phyloP scores from a whole-genome alignment of 1,140 invertebrate species.

The Saxidomus purpurata region DNA sequence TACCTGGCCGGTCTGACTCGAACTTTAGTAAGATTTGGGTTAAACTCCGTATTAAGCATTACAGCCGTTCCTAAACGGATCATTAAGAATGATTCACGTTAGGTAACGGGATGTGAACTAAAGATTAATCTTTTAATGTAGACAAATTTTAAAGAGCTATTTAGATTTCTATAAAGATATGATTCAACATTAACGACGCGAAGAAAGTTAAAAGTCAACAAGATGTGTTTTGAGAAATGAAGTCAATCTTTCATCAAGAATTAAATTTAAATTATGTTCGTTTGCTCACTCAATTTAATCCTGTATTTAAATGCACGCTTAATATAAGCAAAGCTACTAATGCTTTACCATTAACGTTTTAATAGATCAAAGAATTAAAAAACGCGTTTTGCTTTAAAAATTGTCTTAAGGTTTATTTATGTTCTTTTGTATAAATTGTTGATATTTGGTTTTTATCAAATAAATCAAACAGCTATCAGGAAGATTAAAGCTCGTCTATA shows the following conservation, averaged over 20 bases:
- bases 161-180: neutral
- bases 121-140: neutral
- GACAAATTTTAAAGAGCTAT: neutral
- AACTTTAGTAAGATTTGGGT: no score
- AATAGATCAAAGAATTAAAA: neutral
- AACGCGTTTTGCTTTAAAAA: neutral
- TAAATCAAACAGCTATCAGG: constrained; percentile 8
- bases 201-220: neutral
- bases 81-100: no score
- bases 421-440: constrained; percentile 3
- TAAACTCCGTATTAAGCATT: no score
- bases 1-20: no score
- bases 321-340: neutral
- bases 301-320: neutral
- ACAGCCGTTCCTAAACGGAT: no score
- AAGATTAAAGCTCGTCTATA: neutral
- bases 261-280: neutral
- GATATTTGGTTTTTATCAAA: constrained; percentile 5
- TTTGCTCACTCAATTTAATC: neutral
- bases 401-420: constrained; percentile 14
- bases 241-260: neutral
- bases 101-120: no score
- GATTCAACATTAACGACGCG: neutral
- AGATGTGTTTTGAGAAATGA: neutral
- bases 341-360: neutral